phyloP scores from a whole-genome alignment of 2,888 invertebrate species.

The Dermolepida albohirtum region DNA sequence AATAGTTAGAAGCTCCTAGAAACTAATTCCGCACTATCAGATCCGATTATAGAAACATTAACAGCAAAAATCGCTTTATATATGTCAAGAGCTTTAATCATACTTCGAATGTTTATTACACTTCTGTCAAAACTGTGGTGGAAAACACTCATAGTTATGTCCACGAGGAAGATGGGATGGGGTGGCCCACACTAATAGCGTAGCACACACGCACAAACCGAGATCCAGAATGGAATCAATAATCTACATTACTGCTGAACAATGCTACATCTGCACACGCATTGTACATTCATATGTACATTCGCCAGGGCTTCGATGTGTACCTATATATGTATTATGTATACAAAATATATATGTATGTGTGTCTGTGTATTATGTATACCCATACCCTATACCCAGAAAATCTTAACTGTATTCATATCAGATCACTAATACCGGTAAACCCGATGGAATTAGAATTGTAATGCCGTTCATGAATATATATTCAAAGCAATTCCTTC shows the following conservation, averaged over 20 bases:
- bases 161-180: slow-evolving; percentile 49
- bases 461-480: slow-evolving; percentile 43
- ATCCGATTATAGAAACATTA: too few relatives aligned
- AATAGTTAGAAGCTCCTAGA: too few relatives aligned
- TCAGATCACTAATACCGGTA: slow-evolving; percentile 42
- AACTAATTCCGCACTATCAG: too few relatives aligned
- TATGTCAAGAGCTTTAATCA: too few relatives aligned
- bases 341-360: slow-evolving; percentile 5
- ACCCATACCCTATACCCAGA: slow-evolving; percentile 27
- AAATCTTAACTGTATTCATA: slow-evolving; percentile 44
- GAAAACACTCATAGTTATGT: slow-evolving; percentile 46
- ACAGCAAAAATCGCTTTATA: too few relatives aligned
- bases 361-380: slow-evolving; percentile 11
- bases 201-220: slow-evolving; percentile 52
- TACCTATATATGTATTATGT: slow-evolving; percentile 4
- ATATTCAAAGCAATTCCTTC: slow-evolving; percentile 38
- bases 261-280: slow-evolving; percentile 60
- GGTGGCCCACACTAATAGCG: slow-evolving; percentile 52
- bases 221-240: slow-evolving; percentile 53
- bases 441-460: slow-evolving; percentile 42
- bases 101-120: too few relatives aligned
- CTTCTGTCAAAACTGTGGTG: slow-evolving; percentile 44
- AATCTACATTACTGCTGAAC: slow-evolving; percentile 57
- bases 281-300: slow-evolving; percentile 58
- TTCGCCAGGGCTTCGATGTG: slow-evolving; percentile 29